phyloP scores from a whole-genome alignment of 2,888 invertebrate genomes.

The Hypomecis punctinalis region DNA sequence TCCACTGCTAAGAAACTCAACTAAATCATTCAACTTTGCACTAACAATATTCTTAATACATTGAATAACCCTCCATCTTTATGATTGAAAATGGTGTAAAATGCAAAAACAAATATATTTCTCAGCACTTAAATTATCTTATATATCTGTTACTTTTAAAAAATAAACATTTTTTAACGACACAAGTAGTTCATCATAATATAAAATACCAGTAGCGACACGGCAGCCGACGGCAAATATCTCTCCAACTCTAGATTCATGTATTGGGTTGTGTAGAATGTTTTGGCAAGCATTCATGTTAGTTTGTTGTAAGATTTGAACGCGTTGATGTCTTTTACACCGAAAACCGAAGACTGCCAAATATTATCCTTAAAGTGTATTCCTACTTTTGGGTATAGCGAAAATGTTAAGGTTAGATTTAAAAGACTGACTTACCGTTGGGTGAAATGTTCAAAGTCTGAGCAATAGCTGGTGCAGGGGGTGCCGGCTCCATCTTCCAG shows the following conservation, averaged over 20 bases:
- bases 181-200: no score
- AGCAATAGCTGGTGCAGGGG: conserved; percentile 78
- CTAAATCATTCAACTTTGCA: no score
- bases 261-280: not conserved
- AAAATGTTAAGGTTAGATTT: not conserved
- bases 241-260: not conserved
- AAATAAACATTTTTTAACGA: no score
- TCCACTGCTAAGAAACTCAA: no score
- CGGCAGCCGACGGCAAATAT: conserved; percentile 22
- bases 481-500: conserved; percentile 88
- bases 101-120: no score
- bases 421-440: conserved; percentile 64
- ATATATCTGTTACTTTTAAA: no score
- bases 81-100: no score
- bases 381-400: not conserved
- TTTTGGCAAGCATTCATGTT: not conserved
- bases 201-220: not conserved
- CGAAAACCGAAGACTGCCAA: not conserved
- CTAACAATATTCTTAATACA: no score
- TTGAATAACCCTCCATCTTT: no score
- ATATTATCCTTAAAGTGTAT: not conserved
- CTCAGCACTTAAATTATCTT: no score
- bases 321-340: conserved; percentile 37
- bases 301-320: not conserved
- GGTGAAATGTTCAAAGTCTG: conserved; percentile 86